Evolutionary conservation across 2,113 vertebrate species (phyloP), one percentile per base, ranked within the genome.

Genomic region (Myanophis thanlyinensis): DNA sequence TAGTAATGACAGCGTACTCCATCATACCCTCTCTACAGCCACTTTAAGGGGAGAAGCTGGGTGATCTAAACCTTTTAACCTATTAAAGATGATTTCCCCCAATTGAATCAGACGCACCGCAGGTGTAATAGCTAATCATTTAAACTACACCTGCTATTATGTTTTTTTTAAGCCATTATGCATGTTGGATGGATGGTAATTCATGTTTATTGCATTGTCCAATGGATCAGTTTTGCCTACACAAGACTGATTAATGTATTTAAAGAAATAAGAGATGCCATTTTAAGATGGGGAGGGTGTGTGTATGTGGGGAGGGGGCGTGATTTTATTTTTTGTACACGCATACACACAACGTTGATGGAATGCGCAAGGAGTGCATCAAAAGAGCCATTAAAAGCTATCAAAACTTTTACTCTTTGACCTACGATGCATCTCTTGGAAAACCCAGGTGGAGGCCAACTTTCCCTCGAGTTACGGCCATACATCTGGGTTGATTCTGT

Each of bases 11-110:
- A 99, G 98, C 97, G 95, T 97, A 98, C 97, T 99, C 99, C 99
- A 99, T 99, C 99, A 99, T 98, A 98, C 98, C 98, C 98, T 99
- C 98, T 99, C 98, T 98, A 98, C 98, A 98, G 98, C 98, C 98
- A 99, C 98, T 99, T 99, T 98, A 98, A 93, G 80, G 80, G 99
- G 98, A 98, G 98, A 99, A 98, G 98, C 98, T 98, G 98, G 98
- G 98, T 99, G 98, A 99, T 99, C 99, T 99, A 99, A 99, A 99
- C 99, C 99, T 99, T 99, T 99, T 99, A 99, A 99, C 98, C 98
- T 99, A 99, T 99, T 99, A 99, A 98, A 98, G 98, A 98, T 98
- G 98, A 99, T 98, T 99, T 99, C 98, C 98, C 98, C 98, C 99
- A 99, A 99, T 99, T 99, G 99, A 99, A 99, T 99, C 98, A 99